These are phyloP conservation scores for Cryptosula pallasiana DNA, from an alignment of 2,888 invertebrate species.

Conservation along the genomic window DNA sequence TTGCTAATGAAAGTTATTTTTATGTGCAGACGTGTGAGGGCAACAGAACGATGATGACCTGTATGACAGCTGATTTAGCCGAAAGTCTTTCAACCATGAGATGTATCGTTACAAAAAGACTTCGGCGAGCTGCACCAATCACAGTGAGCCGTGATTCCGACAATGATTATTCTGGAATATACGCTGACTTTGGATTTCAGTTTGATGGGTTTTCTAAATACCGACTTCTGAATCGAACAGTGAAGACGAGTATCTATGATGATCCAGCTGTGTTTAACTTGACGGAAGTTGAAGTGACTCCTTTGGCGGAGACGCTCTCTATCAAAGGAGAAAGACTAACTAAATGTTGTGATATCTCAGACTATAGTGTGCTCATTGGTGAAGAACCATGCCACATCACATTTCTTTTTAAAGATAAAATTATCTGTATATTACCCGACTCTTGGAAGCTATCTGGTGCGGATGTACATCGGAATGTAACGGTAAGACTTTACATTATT, in stretches of 20 bases:
- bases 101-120: neutral
- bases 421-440: neutral
- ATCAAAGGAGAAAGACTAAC: neutral
- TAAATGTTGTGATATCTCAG: neutral
- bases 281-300: neutral
- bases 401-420: neutral
- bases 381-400: neutral
- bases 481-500: neutral
- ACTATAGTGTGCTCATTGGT: neutral
- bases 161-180: neutral
- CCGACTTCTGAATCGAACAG: neutral
- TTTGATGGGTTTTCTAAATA: neutral
- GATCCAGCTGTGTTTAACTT: neutral
- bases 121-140: neutral
- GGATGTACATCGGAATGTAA: neutral
- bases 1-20: neutral
- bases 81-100: neutral
- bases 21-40: neutral
- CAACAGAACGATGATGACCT: neutral
- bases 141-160: neutral
- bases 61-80: neutral
- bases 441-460: neutral
- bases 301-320: neutral
- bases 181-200: neutral
- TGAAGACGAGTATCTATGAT: neutral